Base-by-base conservation (phyloP, 2,797 vertebrate genomes). In the Microctenopoma stevenorrisi region DNA sequence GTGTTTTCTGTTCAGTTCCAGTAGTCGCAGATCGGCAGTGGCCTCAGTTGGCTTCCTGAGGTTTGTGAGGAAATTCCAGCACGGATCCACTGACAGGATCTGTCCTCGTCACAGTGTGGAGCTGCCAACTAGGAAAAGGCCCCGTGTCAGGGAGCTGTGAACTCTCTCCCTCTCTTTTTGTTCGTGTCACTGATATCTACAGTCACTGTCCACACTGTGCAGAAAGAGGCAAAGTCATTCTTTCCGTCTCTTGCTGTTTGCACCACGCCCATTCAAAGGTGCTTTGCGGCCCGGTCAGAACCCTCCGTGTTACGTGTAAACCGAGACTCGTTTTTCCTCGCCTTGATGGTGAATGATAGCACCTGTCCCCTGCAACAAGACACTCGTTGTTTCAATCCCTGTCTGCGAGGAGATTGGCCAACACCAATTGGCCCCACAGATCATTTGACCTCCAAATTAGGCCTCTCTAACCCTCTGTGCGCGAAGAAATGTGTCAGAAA, bases 301-400 rank as follows among this genome's bases (percentile, higher is more conserved):
- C 74, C 76, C 64, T 74, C 81, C 43, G 40, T 83, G 78, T 81
- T 74, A 59, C 78, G 79, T 75, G 91, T 92, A 92, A 92, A 84
- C 65, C 1, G 84, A 92, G 90, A 85, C 80, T 60, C 50, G 58
- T 15, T 81, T 74, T 83, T 88, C 66, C 38, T 37, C 71, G 82
- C 60, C 61, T 62, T 51, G 60, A 86, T 90, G 89, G 85, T 92
- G 90, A 92, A 83, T 85, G 91, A 92, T 90, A 82, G 85, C 92
- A 93, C 91, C 91, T 92, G 92, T 94, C 90, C 81, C 61, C 64
- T 89, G 90, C 88, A 93, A 93, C 75, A 67, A 78, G 91, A 91
- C 87, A 84, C 92, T 89, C 75, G 64, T 85, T 91, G 89, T 93
- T 92, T 93, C 91, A 89, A 68, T 88, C 83, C 76, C 63, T 75